Conservation (phyloP, 1,140 invertebrate species). For the Drosophila nikananu region DNA sequence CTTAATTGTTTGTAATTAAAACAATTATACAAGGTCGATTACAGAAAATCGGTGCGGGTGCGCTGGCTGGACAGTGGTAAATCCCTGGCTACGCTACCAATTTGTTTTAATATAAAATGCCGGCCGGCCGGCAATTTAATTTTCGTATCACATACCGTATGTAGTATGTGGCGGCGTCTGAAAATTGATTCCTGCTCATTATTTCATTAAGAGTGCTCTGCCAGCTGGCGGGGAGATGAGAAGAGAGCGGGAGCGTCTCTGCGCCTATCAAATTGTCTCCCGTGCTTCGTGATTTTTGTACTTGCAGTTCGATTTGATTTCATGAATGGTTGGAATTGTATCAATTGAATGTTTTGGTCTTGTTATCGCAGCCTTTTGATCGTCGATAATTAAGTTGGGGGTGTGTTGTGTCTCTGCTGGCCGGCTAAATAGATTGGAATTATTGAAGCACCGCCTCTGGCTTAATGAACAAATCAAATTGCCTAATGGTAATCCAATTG, state of each 20-base stretch:
- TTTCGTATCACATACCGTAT: slow-evolving; percentile 49
- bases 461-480: slow-evolving; percentile 76
- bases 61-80: slow-evolving; percentile 35
- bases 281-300: slow-evolving; percentile 64
- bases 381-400: slow-evolving; percentile 78
- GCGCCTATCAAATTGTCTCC: slow-evolving; percentile 51
- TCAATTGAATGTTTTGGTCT: slow-evolving; percentile 82
- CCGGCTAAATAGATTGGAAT: slow-evolving; percentile 68
- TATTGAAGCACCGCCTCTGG: slow-evolving; percentile 54
- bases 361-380: slow-evolving; percentile 81
- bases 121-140: slow-evolving; percentile 75
- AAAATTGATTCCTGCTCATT: slow-evolving; percentile 83
- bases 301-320: slow-evolving; percentile 80
- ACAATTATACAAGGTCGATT: slow-evolving; percentile 82
- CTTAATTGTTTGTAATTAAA: slow-evolving; percentile 84
- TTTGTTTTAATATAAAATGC: slow-evolving; percentile 80
- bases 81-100: slow-evolving; percentile 62
- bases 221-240: slow-evolving; percentile 46
- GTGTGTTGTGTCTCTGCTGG: slow-evolving; percentile 37
- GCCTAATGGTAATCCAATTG: slow-evolving; percentile 69
- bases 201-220: slow-evolving; percentile 72
- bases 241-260: not conserved
- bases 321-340: slow-evolving; percentile 76
- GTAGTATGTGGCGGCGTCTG: slow-evolving; percentile 36
- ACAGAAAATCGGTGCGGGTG: slow-evolving; percentile 38